Base-by-base conservation (phyloP, 2,113 vertebrate species). In the Ranitomeya variabilis region DNA sequence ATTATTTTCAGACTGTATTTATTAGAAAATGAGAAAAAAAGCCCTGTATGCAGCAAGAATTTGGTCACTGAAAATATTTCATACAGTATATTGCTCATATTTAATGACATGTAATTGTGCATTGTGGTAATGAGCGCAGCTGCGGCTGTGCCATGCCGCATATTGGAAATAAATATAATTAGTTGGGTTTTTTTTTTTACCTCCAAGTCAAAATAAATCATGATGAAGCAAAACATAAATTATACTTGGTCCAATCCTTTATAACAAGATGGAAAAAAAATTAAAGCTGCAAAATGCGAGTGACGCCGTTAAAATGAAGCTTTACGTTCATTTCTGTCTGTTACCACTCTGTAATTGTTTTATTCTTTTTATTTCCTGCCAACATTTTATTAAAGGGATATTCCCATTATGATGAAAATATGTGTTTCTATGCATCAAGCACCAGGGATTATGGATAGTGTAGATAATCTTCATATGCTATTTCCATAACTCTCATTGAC, bases 21-120 rank as follows among this genome's bases (percentile, higher is more conserved):
- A 79, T 57, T 37, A 78, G 62, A 21, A 74, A 62, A 57, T 52
- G 15, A 59, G 16, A 86, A 78, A 26, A 86, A 78, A 26, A 66
- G 19, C 2, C 16, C 62, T 19, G 64, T 69, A 18, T 23, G 52
- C 23, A 12, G 55, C 23, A 64, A 23, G 78, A 66, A 78, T 78
- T 86, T 78, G 37, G 26, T 73, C 59, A 14, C 60, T 31, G 82
- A 15, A 76, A 76, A 85, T 76, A 85, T 74, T 73, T 85, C 69
- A 76, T 85, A 74, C 67, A 73, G 55, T 31, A 45, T 85, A 74
- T 85, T 85, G 21, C 69, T 85, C 83, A 73, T 85, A 73, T 74
- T 45, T 85, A 73, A 85, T 85, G 26, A 85, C 69, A 76, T 73
- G 71, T 85, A 73, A 85, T 84, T 84, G 81, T 85, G 31, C 54